A percentile compares a stretch with the other conserved stretches of the same genome.
phyloP scores from a whole-genome alignment of 2,113 vertebrate species.

The Orientallactaga bullata region DNA sequence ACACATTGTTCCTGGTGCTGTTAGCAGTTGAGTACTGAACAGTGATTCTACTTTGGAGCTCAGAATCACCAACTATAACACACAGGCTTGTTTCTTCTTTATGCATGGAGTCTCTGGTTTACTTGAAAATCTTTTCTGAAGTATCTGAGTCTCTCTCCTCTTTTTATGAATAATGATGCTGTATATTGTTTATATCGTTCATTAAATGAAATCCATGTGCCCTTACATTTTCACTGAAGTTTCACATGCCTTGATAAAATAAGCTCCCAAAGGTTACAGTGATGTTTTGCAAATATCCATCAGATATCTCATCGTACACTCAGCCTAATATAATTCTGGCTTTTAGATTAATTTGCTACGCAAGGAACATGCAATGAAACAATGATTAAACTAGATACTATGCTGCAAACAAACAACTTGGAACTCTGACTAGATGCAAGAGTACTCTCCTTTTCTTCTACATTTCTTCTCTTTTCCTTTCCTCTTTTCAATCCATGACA shows the following conservation, averaged over 20 bases:
- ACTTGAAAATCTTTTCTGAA: neutral
- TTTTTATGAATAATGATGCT: slow-evolving; percentile 23
- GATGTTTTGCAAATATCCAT: neutral
- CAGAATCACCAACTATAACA: neutral
- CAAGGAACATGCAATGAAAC: slow-evolving; percentile 21
- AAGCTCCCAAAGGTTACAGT: neutral
- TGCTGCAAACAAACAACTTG: slow-evolving; percentile 44
- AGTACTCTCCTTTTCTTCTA: neutral
- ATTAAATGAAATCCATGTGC: slow-evolving; percentile 30
- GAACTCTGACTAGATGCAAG: neutral
- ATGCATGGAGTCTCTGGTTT: neutral
- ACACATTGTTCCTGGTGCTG: neutral
- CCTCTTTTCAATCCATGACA: neutral
- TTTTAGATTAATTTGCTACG: slow-evolving; percentile 5
- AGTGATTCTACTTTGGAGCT: neutral
- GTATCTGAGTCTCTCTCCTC: neutral
- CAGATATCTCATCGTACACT: neutral
- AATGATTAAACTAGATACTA: neutral
- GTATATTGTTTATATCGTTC: slow-evolving; percentile 29
- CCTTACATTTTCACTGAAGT: slow-evolving; percentile 20
- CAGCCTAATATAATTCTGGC: neutral
- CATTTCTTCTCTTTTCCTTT: neutral
- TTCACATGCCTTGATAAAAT: slow-evolving; percentile 19
- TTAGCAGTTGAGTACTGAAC: neutral
- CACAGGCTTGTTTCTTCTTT: neutral